Evolutionary conservation across 2,797 vertebrate genomes (phyloP).

Genomic region (Bradypodion ventrale): DNA sequence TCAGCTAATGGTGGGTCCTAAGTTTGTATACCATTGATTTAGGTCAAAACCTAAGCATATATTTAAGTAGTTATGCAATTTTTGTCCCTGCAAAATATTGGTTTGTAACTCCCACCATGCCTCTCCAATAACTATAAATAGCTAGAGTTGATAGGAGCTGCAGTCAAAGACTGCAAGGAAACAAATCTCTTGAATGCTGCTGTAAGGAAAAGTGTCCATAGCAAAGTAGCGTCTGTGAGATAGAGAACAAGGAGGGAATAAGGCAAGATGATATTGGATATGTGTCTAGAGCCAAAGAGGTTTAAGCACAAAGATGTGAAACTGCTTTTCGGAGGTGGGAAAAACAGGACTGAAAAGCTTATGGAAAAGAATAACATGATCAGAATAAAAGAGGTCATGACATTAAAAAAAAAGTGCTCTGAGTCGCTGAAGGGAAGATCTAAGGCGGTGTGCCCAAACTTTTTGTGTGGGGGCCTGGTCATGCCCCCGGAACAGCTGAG

Average conservation of each 20-base stretch:
- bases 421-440: background rate
- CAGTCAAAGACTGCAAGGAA: background rate
- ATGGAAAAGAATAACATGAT: background rate
- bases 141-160: background rate
- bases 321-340: background rate
- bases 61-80: background rate
- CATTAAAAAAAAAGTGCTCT: background rate
- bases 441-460: too few relatives aligned
- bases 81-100: background rate
- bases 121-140: background rate
- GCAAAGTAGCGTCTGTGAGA: background rate
- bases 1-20: background rate
- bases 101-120: background rate
- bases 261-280: background rate
- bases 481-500: too few relatives aligned
- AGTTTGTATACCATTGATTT: background rate
- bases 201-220: background rate
- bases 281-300: too few relatives aligned
- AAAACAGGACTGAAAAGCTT: background rate
- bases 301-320: background rate
- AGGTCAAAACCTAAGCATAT: background rate
- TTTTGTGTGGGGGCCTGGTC: too few relatives aligned
- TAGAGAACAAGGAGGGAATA: background rate
- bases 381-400: background rate
- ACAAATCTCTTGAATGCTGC: background rate